These are phyloP conservation scores for Trachelipus rathkii DNA, from an alignment of 1,140 invertebrate genomes.

Conservation along the genomic window DNA sequence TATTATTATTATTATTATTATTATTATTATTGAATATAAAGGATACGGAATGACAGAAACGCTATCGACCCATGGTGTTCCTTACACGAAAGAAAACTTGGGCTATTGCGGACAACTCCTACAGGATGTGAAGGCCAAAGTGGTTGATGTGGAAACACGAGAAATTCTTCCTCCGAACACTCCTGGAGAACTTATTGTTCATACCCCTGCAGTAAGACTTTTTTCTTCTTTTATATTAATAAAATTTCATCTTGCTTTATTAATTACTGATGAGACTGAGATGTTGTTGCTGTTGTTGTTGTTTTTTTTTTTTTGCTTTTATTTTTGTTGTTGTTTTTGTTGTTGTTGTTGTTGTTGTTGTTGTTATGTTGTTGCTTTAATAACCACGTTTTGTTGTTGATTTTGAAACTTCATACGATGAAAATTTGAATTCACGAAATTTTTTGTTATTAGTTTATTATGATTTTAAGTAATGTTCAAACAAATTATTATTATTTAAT, in stretches of 20 bases:
- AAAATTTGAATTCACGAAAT: too few relatives aligned
- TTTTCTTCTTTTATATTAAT: too few relatives aligned
- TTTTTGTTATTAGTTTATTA: too few relatives aligned
- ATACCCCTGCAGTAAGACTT: background rate
- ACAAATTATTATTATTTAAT: too few relatives aligned
- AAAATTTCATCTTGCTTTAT: background rate
- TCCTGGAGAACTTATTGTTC: conserved; percentile 16
- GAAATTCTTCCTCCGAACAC: background rate
- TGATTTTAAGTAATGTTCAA: background rate
- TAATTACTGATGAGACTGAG: too few relatives aligned
- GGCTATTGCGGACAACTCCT: conserved; percentile 21
- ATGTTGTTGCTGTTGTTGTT: too few relatives aligned
- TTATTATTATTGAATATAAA: background rate
- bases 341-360: too few relatives aligned
- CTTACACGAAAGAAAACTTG: background rate
- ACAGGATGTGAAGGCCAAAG: conserved; percentile 21
- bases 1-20: background rate
- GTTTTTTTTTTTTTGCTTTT: too few relatives aligned
- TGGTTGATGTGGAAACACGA: conserved; percentile 16
- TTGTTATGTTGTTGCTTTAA: too few relatives aligned
- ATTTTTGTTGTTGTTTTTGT: too few relatives aligned
- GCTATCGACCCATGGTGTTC: background rate
- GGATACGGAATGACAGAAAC: conserved; percentile 19
- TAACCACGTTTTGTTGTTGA: too few relatives aligned
- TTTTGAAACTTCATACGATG: too few relatives aligned